Percentiles rank a stretch among this genome's conserved stretches.
phyloP scores from a whole-genome alignment of 1,140 invertebrate genomes.

The Musca vetustissima region DNA sequence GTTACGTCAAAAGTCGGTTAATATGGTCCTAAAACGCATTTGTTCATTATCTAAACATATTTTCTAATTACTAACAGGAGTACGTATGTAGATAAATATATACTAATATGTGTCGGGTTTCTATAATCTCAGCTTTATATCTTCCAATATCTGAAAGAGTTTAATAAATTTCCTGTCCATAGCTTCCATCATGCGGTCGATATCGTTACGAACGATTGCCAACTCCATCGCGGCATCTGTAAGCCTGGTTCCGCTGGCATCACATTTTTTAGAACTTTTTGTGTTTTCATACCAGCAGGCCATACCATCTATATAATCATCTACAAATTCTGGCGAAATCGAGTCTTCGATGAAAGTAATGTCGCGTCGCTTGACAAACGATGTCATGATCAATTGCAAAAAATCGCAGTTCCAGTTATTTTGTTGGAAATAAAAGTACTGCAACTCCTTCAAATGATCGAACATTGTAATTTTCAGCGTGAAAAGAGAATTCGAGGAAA shows the following conservation, averaged over 20 bases:
- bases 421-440: constrained; percentile 54
- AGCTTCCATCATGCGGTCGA: constrained; percentile 45
- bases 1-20: too few species aligned
- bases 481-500: constrained; percentile 45
- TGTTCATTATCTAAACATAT: too few species aligned
- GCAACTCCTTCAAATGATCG: constrained; percentile 45
- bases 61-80: too few species aligned
- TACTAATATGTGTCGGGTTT: too few species aligned
- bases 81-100: too few species aligned
- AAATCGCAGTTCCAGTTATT: constrained; percentile 55
- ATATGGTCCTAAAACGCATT: too few species aligned
- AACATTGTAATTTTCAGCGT: constrained; percentile 44
- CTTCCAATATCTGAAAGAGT: constrained; percentile 51
- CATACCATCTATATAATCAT: constrained; percentile 51
- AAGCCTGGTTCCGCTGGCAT: constrained; percentile 30
- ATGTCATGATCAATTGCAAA: constrained; percentile 48
- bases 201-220: constrained; percentile 50
- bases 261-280: constrained; percentile 46
- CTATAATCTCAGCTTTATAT: constrained; percentile 40
- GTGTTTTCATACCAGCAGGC: constrained; percentile 53
- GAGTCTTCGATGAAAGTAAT: constrained; percentile 50
- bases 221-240: constrained; percentile 47
- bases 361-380: constrained; percentile 46
- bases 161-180: constrained; percentile 52
- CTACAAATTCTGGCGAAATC: constrained; percentile 46